Conservation (phyloP, 1,140 invertebrate genomes). For the Caenorhabditis elegans region WBcel235 BX284605.5:567001-567500, state of each 20-base stretch:
- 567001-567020: background rate
- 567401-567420: no score
- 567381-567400: no score
- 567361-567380: no score
- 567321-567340: no score
- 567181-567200: background rate
- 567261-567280: no score
- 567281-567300: no score
- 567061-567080: background rate
- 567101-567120: background rate
- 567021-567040: background rate
- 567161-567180: background rate
- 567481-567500: background rate
- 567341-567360: no score
- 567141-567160: no score
- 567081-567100: background rate
- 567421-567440: background rate
- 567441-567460: background rate
- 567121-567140: no score
- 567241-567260: background rate
- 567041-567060: background rate
- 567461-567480: background rate
- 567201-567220: background rate
- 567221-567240: background rate
- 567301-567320: background rate